Evolutionary conservation across 2,888 invertebrate genomes (phyloP).

Genomic region (Watsonalla binaria): DNA sequence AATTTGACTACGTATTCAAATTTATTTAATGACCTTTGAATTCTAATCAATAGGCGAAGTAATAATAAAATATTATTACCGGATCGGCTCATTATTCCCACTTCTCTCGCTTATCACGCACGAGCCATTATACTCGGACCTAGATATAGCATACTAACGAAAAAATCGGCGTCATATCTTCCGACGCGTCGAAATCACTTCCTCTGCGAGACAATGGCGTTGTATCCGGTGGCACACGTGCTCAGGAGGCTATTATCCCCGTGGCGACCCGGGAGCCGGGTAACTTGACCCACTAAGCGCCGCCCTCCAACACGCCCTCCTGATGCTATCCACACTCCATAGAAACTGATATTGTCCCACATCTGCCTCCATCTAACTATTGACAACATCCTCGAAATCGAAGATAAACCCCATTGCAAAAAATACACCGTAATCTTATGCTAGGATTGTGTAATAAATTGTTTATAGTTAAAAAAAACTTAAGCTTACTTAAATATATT

Average conservation of each 20-base stretch:
- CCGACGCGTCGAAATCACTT: constrained; percentile 70
- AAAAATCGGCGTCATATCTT: constrained; percentile 67
- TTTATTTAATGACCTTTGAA: background rate
- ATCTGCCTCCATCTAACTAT: constrained; percentile 52
- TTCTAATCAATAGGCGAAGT: background rate
- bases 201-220: constrained; percentile 72
- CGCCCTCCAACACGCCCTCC: constrained; percentile 71
- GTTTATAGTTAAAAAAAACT: too few species aligned
- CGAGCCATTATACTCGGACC: constrained; percentile 28
- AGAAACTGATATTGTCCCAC: constrained; percentile 47
- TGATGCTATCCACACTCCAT: constrained; percentile 33
- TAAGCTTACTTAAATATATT: too few species aligned
- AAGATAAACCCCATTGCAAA: constrained; percentile 2
- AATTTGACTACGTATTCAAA: background rate
- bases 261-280: constrained; percentile 60
- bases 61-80: background rate
- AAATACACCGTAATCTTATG: background rate
- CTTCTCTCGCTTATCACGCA: constrained; percentile 23
- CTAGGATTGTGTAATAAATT: background rate
- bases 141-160: constrained; percentile 29
- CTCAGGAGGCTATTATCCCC: constrained; percentile 75
- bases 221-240: constrained; percentile 75
- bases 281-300: constrained; percentile 70
- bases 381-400: constrained; percentile 43
- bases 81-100: background rate